Evolutionary conservation across 2,797 vertebrate species (phyloP), one percentile per base, ranked within the genome.

Genomic region (Brachyrhaphis roseni): DNA sequence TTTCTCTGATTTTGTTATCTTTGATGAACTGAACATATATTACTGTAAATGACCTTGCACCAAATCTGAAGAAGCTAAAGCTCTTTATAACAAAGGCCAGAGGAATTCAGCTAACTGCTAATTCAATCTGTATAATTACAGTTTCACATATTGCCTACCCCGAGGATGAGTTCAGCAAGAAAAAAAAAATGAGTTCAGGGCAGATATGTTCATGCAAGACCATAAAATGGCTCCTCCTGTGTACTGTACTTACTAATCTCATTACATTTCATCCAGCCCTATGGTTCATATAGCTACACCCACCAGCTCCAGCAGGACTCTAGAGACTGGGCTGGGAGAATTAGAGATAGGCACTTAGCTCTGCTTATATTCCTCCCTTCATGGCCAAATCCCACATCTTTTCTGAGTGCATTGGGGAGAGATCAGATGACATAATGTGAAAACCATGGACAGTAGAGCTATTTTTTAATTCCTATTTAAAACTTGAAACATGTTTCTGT

Each of bases 291-390:
- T 73, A 88, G 86, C 84, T 90, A 78, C 87, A 74, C 84, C 85
- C 87, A 89, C 89, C 86, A 87, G 87, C 83, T 87, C 80, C 82
- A 90, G 83, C 13, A 49, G 84, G 82, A 83, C 82, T 89, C 88
- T 51, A 86, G 90, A 90, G 92, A 91, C 83, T 86, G 72, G 76
- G 87, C 84, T 81, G 87, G 84, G 81, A 87, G 89, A 91, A 92
- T 93, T 81, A 92, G 87, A 92, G 85, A 88, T 76, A 79, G 86
- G 87, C 91, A 91, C 90, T 93, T 90, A 90, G 88, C 90, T 90
- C 79, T 86, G 87, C 85, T 87, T 87, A 81, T 84, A 79, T 85
- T 51, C 39, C 76, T 81, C 77, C 71, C 80, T 85, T 88, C 78
- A 82, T 85, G 83, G 80, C 90, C 82, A 88, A 87, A 87, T 84